Conservation (phyloP, 2,888 invertebrate genomes). For the Allygus modestus region DNA sequence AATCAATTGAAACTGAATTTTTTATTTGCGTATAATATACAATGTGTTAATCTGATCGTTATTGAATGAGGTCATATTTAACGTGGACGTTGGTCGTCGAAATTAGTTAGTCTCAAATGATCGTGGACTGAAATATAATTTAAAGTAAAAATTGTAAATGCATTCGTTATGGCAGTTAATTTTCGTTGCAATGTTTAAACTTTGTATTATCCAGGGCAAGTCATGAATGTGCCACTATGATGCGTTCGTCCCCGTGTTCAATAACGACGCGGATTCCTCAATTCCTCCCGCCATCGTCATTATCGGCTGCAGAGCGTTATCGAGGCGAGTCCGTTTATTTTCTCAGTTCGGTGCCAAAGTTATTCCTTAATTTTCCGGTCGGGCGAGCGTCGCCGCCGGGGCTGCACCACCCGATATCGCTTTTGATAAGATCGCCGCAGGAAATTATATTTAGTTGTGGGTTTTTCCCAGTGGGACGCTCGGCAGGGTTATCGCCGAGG, state of each 20-base stretch:
- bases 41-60: no score
- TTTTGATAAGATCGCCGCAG: constrained; percentile 48
- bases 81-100: no score
- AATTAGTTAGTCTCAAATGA: no score
- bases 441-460: constrained; percentile 56
- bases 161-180: no score
- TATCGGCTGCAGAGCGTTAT: not conserved
- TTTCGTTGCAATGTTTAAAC: no score
- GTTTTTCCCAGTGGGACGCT: constrained; percentile 31
- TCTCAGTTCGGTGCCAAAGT: constrained; percentile 48
- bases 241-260: not conserved
- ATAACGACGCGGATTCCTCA: not conserved
- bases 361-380: constrained; percentile 56
- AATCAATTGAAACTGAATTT: no score
- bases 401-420: constrained; percentile 36
- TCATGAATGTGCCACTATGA: no score
- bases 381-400: constrained; percentile 31
- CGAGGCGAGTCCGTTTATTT: constrained; percentile 4
- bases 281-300: not conserved
- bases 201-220: no score
- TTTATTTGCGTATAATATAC: no score
- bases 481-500: constrained; percentile 9
- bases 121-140: no score
- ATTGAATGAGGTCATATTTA: no score
- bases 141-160: no score